Conservation (phyloP, 2,113 vertebrate species). For the Vireo altiloquus region DNA sequence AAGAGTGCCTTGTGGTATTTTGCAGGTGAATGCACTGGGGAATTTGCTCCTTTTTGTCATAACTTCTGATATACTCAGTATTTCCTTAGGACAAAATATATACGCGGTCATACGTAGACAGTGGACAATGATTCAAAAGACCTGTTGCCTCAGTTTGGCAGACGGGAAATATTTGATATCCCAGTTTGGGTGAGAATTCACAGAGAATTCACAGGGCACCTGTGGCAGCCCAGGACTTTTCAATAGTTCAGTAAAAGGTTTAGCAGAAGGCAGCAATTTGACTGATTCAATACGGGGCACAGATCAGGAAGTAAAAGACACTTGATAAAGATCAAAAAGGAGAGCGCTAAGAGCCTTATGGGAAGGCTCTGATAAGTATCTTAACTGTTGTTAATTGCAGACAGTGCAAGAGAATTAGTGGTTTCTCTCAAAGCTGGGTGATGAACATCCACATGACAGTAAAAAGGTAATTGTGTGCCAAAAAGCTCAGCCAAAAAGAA, state of each 20-base stretch:
- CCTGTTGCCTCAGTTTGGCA: background rate
- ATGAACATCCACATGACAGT: constrained; percentile 43
- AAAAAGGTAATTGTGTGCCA: constrained; percentile 26
- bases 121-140: background rate
- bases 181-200: background rate
- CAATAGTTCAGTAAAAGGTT: background rate
- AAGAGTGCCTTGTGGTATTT: background rate
- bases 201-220: background rate
- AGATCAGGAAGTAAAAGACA: background rate
- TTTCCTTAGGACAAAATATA: background rate
- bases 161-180: background rate
- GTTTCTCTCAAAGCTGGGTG: constrained; percentile 47
- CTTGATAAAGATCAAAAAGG: background rate
- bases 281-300: background rate
- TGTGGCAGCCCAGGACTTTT: background rate
- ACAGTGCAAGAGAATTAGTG: constrained; percentile 36
- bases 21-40: background rate
- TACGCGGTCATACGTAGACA: background rate
- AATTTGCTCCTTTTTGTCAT: background rate
- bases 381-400: constrained; percentile 40
- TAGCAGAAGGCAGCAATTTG: background rate
- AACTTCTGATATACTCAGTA: background rate
- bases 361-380: constrained; percentile 37
- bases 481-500: constrained; percentile 26
- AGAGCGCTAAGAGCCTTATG: background rate